Evolutionary conservation across 1,140 invertebrate genomes (phyloP).

Genomic region (Phthorimaea operculella): DNA sequence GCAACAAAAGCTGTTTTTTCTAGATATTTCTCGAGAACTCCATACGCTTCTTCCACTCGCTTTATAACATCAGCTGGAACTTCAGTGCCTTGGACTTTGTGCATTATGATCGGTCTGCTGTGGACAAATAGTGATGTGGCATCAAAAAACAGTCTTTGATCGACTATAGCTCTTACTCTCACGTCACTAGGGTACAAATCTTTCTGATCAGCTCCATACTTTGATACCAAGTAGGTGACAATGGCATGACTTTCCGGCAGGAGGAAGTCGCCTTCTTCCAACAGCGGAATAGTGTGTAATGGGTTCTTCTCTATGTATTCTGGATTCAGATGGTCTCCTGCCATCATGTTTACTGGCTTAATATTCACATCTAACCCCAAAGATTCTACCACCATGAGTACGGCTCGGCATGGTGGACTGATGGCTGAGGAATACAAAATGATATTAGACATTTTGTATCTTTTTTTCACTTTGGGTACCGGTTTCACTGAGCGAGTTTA

Average conservation of each 20-base stretch:
- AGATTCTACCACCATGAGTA: constrained; percentile 62
- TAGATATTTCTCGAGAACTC: constrained; percentile 26
- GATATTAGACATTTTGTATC: constrained; percentile 62
- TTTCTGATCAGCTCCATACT: constrained; percentile 62
- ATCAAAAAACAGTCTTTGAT: constrained; percentile 71
- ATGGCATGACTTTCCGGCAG: constrained; percentile 64
- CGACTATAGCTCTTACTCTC: constrained; percentile 62
- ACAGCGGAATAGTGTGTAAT: constrained; percentile 17
- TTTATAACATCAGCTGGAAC: constrained; percentile 3
- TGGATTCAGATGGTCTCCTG: constrained; percentile 66
- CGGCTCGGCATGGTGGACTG: constrained; percentile 62
- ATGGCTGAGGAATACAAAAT: constrained; percentile 70
- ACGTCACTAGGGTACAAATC: constrained; percentile 70
- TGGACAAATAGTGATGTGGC: constrained; percentile 57
- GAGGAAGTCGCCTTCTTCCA: constrained; percentile 22
- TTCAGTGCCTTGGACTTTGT: constrained; percentile 2
- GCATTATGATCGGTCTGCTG: background rate
- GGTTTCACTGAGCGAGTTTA: no score
- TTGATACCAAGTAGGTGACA: constrained; percentile 67
- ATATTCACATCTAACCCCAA: constrained; percentile 48
- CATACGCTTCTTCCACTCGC: constrained; percentile 20
- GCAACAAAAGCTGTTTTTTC: constrained; percentile 28
- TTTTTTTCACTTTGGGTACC: no score
- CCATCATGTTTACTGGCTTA: constrained; percentile 29
- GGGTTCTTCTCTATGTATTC: constrained; percentile 55